A percentile compares a stretch with the other conserved stretches of the same genome.
phyloP scores from a whole-genome alignment of 1,140 invertebrate species.

The Holcopasites calliopsidis region DNA sequence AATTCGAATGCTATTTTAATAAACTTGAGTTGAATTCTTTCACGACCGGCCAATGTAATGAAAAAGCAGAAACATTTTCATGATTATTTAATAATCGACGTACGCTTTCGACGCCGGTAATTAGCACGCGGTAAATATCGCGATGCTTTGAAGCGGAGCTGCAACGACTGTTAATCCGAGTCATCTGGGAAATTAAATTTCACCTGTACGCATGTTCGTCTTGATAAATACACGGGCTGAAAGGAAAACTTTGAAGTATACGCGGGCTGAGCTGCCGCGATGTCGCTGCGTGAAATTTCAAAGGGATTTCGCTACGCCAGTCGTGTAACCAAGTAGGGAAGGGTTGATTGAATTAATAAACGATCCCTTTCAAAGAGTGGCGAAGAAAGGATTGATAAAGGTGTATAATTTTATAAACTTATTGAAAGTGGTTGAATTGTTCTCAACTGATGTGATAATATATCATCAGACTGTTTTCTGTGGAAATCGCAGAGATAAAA shows the following conservation, averaged over 20 bases:
- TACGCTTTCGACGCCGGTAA: not conserved
- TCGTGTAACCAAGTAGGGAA: not conserved
- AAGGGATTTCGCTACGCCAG: not conserved
- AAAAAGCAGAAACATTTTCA: too few species aligned
- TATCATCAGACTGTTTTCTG: too few species aligned
- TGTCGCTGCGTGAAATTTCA: not conserved
- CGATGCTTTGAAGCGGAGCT: not conserved
- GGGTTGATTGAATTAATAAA: conserved; percentile 1
- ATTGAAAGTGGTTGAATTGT: too few species aligned
- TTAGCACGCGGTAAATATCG: not conserved
- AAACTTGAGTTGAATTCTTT: too few species aligned
- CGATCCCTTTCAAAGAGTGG: too few species aligned
- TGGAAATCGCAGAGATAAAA: too few species aligned
- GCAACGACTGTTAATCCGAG: not conserved
- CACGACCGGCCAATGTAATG: too few species aligned
- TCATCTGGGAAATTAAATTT: conserved; percentile 23
- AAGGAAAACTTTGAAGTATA: not conserved
- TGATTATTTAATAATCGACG: conserved; percentile 51
- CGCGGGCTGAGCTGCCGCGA: not conserved
- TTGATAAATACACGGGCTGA: not conserved
- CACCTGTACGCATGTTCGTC: not conserved
- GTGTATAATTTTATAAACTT: too few species aligned
- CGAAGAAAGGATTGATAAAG: too few species aligned
- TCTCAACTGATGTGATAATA: too few species aligned
- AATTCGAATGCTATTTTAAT: too few species aligned